phyloP scores from a whole-genome alignment of 2,797 vertebrate genomes.

The Tinamus major region DNA sequence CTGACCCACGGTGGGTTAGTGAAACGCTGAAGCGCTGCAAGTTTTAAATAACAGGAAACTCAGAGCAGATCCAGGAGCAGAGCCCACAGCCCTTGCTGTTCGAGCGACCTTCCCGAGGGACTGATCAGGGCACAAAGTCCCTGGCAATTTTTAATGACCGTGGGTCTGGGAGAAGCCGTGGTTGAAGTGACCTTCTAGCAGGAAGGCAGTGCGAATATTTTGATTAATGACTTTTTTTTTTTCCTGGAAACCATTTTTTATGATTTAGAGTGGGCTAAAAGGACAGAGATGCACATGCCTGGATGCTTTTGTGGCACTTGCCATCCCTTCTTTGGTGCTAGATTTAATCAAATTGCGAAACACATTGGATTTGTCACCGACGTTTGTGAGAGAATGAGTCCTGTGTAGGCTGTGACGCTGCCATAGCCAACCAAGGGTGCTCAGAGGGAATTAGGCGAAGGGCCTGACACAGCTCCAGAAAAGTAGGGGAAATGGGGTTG shows the following conservation, averaged over 20 bases:
- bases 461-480: conserved; percentile 26
- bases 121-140: conserved; percentile 12
- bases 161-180: neutral
- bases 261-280: neutral
- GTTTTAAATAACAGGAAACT: conserved; percentile 35
- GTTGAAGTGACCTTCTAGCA: conserved; percentile 10
- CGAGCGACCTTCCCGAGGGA: conserved; percentile 9
- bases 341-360: conserved; percentile 17
- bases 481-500: conserved; percentile 1
- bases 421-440: neutral
- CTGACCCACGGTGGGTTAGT: conserved; percentile 26
- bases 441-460: neutral
- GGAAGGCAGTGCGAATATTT: conserved; percentile 19
- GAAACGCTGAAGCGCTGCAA: neutral
- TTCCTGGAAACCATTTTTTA: neutral
- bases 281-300: neutral
- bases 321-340: neutral
- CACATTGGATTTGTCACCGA: neutral
- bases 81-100: neutral
- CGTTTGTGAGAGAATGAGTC: conserved; percentile 30
- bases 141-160: neutral
- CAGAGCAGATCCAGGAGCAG: neutral
- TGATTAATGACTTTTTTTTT: neutral
- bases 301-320: neutral
- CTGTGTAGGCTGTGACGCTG: neutral